These are phyloP conservation scores for Scatophagus argus DNA, from an alignment of 2,113 vertebrate species.

Conservation along the genomic window DNA sequence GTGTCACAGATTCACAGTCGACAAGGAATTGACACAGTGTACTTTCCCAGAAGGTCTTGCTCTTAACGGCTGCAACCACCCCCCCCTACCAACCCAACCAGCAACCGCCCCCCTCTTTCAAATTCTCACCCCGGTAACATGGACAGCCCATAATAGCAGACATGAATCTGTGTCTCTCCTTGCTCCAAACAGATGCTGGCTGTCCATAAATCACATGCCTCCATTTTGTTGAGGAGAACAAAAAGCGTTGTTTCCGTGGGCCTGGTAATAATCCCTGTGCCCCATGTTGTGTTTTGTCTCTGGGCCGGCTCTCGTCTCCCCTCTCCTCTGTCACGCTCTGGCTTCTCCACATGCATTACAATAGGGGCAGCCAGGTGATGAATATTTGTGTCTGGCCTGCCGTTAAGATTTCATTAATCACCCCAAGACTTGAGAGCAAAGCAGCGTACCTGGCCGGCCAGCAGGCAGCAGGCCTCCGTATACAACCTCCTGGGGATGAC, in stretches of 20 bases:
- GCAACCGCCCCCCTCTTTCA: constrained; percentile 49
- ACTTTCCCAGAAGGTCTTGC: constrained; percentile 76
- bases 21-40: constrained; percentile 68
- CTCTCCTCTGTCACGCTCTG: constrained; percentile 82
- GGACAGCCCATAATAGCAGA: constrained; percentile 83
- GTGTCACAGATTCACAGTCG: constrained; percentile 70
- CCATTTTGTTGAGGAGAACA: constrained; percentile 83
- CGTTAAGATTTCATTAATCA: constrained; percentile 85
- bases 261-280: constrained; percentile 80
- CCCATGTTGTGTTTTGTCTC: constrained; percentile 83
- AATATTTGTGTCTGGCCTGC: constrained; percentile 85
- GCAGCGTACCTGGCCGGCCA: constrained; percentile 78
- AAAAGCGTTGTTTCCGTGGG: constrained; percentile 79
- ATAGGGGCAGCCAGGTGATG: constrained; percentile 84
- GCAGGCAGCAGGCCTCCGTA: constrained; percentile 78
- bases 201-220: constrained; percentile 85
- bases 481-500: constrained; percentile 76
- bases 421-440: constrained; percentile 75
- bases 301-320: constrained; percentile 77
- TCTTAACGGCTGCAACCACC: constrained; percentile 56
- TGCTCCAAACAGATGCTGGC: constrained; percentile 82
- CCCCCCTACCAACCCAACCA: constrained; percentile 10
- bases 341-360: constrained; percentile 82
- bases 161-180: constrained; percentile 83
- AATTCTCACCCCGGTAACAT: constrained; percentile 77